Evolutionary conservation across 2,797 vertebrate species (phyloP).

Genomic region (Myotis pilosus): DNA sequence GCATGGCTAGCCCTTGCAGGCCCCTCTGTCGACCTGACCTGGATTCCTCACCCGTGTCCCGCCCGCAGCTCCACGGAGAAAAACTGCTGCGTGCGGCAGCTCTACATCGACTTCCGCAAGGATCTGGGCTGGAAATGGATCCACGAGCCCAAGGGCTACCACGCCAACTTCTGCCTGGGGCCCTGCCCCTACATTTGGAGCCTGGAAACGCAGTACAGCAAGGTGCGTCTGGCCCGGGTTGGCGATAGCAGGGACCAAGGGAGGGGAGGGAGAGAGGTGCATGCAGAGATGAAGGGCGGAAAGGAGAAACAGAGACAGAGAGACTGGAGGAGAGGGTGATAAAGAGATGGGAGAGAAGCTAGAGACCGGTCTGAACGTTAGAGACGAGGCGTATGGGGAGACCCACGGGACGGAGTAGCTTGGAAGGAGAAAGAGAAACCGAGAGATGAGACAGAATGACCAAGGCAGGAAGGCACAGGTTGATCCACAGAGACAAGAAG

Average conservation of each 20-base stretch:
- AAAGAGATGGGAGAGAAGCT: background rate
- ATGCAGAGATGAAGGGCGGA: background rate
- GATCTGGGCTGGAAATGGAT: slow-evolving; percentile 98
- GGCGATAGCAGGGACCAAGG: background rate
- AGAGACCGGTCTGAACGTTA: background rate
- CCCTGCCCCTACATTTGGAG: slow-evolving; percentile 95
- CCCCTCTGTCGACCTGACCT: background rate
- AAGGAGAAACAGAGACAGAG: background rate
- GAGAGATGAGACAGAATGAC: background rate
- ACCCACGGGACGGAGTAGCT: background rate
- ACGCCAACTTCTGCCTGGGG: slow-evolving; percentile 94
- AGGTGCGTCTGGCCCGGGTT: slow-evolving; percentile 82
- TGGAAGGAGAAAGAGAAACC: background rate
- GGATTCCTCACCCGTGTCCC: too few relatives aligned
- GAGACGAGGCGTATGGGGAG: background rate
- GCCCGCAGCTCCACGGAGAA: slow-evolving; percentile 80
- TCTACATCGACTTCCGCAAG: slow-evolving; percentile 95
- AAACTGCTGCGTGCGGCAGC: slow-evolving; percentile 89
- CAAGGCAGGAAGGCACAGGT: background rate
- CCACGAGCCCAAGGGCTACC: slow-evolving; percentile 92
- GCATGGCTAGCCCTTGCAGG: background rate
- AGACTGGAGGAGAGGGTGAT: background rate
- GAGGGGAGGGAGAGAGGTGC: background rate
- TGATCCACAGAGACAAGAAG: background rate
- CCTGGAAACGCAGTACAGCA: slow-evolving; percentile 93